Percentiles rank a stretch among this genome's conserved stretches.
These are phyloP conservation scores for Temnothorax curvispinosus DNA, from an alignment of 1,140 invertebrate species.

Conservation along the genomic window DNA sequence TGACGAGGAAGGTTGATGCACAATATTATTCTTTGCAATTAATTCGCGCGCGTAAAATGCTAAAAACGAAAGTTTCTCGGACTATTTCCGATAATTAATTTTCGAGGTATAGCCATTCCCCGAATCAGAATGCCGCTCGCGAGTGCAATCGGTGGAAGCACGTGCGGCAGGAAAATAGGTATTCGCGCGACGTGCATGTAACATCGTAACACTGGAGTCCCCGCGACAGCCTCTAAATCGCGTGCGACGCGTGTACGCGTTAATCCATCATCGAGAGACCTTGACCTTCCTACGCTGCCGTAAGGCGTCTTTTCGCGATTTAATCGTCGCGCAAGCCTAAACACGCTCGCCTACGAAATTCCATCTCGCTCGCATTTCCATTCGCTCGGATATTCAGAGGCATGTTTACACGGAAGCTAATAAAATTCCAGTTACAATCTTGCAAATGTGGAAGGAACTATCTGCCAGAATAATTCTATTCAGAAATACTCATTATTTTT, in stretches of 20 bases:
- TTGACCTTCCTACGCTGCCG: constrained; percentile 66
- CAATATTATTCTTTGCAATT: not conserved
- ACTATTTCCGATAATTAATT: not conserved
- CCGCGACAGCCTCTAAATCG: constrained; percentile 38
- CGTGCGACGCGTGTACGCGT: constrained; percentile 60
- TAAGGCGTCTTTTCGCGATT: constrained; percentile 40
- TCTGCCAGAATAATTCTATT: not conserved
- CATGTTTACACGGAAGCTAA: not conserved
- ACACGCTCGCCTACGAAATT: constrained; percentile 25
- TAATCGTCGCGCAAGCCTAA: constrained; percentile 22
- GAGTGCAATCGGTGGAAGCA: not conserved
- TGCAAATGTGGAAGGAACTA: not conserved
- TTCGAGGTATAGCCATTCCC: not conserved
- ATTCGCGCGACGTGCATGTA: not conserved
- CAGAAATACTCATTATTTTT: not conserved
- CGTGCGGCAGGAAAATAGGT: constrained; percentile 5
- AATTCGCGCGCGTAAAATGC: not conserved
- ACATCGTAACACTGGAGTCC: not conserved
- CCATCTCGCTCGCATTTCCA: constrained; percentile 8
- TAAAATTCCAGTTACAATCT: not conserved
- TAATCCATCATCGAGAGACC: constrained; percentile 71
- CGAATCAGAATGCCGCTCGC: not conserved
- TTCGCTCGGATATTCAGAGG: not conserved
- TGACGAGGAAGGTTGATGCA: too few relatives aligned
- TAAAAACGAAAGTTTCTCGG: not conserved